A percentile compares a stretch with the other conserved stretches of the same genome.
Evolutionary conservation across 2,888 invertebrate genomes (phyloP).

Genomic region (Patella ulyssiponensis): DNA sequence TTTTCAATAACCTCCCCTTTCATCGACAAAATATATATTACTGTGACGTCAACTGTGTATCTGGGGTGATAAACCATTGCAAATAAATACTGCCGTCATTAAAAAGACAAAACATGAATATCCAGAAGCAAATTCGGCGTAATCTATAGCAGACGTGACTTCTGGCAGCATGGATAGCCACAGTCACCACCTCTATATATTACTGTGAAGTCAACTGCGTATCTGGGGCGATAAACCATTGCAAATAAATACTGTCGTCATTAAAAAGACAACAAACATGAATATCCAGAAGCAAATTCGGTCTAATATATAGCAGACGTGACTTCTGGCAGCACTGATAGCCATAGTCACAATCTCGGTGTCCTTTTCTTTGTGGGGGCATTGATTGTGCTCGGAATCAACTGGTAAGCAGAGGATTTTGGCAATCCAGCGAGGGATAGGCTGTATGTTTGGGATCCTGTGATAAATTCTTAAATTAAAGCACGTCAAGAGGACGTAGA

Average conservation of each 20-base stretch:
- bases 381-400: too few species aligned
- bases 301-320: not conserved
- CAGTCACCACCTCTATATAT: too few species aligned
- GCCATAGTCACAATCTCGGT: too few species aligned
- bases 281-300: not conserved
- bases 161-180: not conserved
- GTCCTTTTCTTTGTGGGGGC: too few species aligned
- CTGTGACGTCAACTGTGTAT: too few species aligned
- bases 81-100: not conserved
- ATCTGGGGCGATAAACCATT: too few species aligned
- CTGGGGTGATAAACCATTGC: not conserved
- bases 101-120: not conserved
- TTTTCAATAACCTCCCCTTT: too few species aligned
- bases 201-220: too few species aligned
- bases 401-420: not conserved
- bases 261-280: not conserved
- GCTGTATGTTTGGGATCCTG: not conserved
- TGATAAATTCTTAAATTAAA: not conserved
- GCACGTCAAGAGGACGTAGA: not conserved
- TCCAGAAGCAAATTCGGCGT: not conserved
- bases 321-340: not conserved
- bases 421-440: not conserved
- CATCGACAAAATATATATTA: too few species aligned
- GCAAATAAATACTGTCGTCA: not conserved
- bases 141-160: not conserved